A percentile compares a stretch with the other conserved stretches of the same genome.
These are phyloP conservation scores for Hipposideros larvatus DNA, from an alignment of 2,797 vertebrate genomes.

Conservation along the genomic window DNA sequence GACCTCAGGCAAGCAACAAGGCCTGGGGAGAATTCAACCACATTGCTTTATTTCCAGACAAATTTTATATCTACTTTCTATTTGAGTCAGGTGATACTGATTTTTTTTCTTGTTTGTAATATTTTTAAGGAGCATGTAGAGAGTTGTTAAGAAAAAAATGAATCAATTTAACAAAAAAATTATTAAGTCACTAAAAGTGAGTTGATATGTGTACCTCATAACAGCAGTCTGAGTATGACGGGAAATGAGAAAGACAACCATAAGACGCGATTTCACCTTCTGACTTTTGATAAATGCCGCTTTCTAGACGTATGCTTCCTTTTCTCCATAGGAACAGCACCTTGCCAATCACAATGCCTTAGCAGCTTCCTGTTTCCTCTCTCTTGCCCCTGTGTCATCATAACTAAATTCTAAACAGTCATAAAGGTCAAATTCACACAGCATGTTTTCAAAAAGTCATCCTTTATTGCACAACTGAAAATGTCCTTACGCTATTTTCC, in stretches of 20 bases:
- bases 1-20: neutral
- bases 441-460: neutral
- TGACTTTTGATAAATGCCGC: neutral
- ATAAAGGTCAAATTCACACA: accelerated
- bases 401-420: neutral
- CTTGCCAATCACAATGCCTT: accelerated
- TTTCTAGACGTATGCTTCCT: accelerated
- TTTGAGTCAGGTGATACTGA: neutral
- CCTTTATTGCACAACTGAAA: neutral
- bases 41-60: neutral
- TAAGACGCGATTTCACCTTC: neutral
- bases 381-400: neutral
- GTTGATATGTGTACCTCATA: neutral
- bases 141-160: neutral
- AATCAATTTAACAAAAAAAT: neutral
- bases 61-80: neutral
- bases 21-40: neutral
- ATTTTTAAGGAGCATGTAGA: neutral
- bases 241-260: too few species aligned
- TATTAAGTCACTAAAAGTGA: neutral
- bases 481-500: neutral
- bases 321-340: accelerated
- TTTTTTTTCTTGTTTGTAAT: neutral
- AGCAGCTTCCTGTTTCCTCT: too few species aligned
- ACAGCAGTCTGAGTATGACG: accelerated